Percentiles rank a stretch among this genome's conserved stretches.
These are phyloP conservation scores for Aotus griseimembra DNA, from an alignment of 2,797 vertebrate genomes.

Conservation along the genomic window DNA sequence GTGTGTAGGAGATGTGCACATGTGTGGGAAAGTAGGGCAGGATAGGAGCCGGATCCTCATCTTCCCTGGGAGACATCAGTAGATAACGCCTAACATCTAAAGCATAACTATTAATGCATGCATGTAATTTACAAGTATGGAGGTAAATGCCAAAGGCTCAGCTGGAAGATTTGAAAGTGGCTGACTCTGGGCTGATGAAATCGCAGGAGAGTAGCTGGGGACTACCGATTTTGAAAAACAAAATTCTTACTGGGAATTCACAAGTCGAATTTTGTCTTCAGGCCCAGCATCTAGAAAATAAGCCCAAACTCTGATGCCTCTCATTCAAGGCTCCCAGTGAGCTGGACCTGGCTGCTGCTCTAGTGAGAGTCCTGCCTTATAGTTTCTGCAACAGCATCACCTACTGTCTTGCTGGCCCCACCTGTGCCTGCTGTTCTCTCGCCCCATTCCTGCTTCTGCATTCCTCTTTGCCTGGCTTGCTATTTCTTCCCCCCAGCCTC, in stretches of 20 bases:
- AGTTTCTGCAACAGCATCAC: neutral
- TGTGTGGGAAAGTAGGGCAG: no score
- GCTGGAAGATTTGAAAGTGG: no score
- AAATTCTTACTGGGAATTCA: neutral
- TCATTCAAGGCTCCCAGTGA: neutral
- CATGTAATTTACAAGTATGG: no score
- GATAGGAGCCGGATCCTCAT: no score
- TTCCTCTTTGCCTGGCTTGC: neutral
- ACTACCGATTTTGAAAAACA: neutral
- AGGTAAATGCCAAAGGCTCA: no score
- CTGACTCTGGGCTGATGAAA: no score
- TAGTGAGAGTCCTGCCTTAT: neutral
- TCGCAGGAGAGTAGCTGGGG: no score
- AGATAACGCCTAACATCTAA: no score
- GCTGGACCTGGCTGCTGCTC: neutral
- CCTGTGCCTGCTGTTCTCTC: accelerated
- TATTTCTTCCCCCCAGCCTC: neutral
- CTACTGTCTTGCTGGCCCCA: neutral
- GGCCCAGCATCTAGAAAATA: neutral
- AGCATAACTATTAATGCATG: no score
- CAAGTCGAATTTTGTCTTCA: neutral
- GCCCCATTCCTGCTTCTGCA: neutral
- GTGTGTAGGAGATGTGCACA: no score
- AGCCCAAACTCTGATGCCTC: neutral
- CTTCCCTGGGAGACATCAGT: no score